Base-by-base conservation (phyloP, 1,140 invertebrate genomes). In the Drosophila bifasciata region DNA sequence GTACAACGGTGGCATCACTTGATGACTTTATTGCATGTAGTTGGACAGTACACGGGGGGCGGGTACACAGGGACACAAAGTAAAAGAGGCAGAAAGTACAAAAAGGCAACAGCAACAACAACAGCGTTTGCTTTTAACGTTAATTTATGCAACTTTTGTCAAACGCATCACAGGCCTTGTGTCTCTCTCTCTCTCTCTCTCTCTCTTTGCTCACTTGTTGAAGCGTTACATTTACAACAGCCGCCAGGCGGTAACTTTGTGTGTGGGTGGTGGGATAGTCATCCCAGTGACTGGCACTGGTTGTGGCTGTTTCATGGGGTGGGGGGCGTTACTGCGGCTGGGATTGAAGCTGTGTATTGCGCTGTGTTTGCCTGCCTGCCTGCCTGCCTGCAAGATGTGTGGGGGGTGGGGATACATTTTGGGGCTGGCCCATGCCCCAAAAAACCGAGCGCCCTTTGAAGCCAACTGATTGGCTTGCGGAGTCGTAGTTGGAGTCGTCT, bases 141-240 rank as follows among this genome's bases (percentile, higher is more conserved):
- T 85, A 85, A 85, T 85, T 85, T 85, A 85, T 85, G 81, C 81
- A 86, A 81, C 81, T 86, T 85, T 85, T 77, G 81, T 77, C 80
- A 81, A 85, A 85, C 77, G 81, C 64, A 61, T 61, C 46, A 23
- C 46, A 23, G 50, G 61, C n/a, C n/a, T n/a, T n/a, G n/a, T n/a
- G n/a, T 68, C 51, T 74, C 60, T 39, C 68, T 51, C 40, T 70
- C 45, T 51, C 36, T 68, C 51, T 74, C 60, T 39, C 68, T 51
- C 40, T 70, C 45, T 51, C 36, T 66, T 51, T 49, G 15, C 49
- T 57, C 70, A 72, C 57, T 68, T 77, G 78, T 67, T 63, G 58
- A 32, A 66, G 79, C 48, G 56, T 52, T 28, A 49, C 56, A 68
- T 39, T 25, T 45, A 60, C 55, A 72, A 48, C 53, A 59, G 51